Percentiles rank a stretch among this genome's conserved stretches.
phyloP scores from a whole-genome alignment of 2,113 vertebrate genomes.

The Periophthalmodon schlosseri region DNA sequence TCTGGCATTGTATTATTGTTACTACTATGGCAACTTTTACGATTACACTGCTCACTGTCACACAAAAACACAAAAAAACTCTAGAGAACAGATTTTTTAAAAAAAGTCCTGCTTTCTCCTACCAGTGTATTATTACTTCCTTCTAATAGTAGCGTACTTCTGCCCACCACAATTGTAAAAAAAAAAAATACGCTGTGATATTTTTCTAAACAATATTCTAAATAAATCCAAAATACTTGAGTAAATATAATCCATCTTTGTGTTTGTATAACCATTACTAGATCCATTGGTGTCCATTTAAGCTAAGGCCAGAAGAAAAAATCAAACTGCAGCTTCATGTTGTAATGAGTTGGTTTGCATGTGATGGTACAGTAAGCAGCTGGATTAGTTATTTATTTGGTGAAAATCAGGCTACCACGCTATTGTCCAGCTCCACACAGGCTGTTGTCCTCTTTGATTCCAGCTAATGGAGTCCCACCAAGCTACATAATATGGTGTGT shows the following conservation, averaged over 20 bases:
- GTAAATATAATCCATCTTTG: background rate
- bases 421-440: slow-evolving; percentile 64
- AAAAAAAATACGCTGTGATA: too few relatives aligned
- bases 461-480: slow-evolving; percentile 75
- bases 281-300: slow-evolving; percentile 45
- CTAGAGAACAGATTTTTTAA: background rate
- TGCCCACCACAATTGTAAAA: too few relatives aligned
- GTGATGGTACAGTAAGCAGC: slow-evolving; percentile 64
- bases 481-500: slow-evolving; percentile 69
- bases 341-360: slow-evolving; percentile 73
- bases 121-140: too few relatives aligned
- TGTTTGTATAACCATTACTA: slow-evolving; percentile 13
- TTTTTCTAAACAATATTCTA: background rate
- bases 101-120: background rate
- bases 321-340: slow-evolving; percentile 65
- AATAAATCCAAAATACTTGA: background rate
- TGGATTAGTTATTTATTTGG: slow-evolving; percentile 76
- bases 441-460: slow-evolving; percentile 75
- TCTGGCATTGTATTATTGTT: background rate
- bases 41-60: background rate
- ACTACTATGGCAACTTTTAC: background rate
- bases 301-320: slow-evolving; percentile 33
- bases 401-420: slow-evolving; percentile 67
- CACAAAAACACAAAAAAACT: background rate
- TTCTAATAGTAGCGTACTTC: too few relatives aligned